These are phyloP conservation scores for Selene dorsalis DNA, from an alignment of 2,797 vertebrate species.

Conservation along the genomic window DNA sequence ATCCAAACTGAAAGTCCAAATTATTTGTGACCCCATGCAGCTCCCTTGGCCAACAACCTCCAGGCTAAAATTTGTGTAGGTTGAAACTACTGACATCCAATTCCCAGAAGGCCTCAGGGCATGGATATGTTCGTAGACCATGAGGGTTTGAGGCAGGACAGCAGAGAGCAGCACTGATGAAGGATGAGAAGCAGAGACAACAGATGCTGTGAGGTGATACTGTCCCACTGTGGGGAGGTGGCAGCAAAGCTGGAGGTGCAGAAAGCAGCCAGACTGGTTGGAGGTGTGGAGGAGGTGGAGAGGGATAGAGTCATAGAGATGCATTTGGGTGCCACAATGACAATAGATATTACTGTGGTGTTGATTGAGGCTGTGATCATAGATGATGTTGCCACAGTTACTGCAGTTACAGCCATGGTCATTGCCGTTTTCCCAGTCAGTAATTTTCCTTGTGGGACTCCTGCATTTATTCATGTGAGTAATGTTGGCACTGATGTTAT, in stretches of 20 bases:
- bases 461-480: background rate
- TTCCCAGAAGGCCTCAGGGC: conserved; percentile 28
- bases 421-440: background rate
- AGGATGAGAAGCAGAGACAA: conserved; percentile 36
- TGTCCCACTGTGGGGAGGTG: conserved; percentile 38
- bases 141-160: conserved; percentile 20
- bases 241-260: conserved; percentile 37
- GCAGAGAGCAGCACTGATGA: conserved; percentile 23
- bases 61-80: conserved; percentile 42
- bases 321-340: background rate
- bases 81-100: conserved; percentile 41
- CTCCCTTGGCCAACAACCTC: conserved; percentile 25
- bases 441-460: background rate
- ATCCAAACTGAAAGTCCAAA: conserved; percentile 54
- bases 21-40: conserved; percentile 19
- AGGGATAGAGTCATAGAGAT: background rate
- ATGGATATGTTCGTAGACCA: conserved; percentile 46
- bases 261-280: conserved; percentile 47
- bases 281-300: conserved; percentile 30
- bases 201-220: conserved; percentile 29
- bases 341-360: conserved; percentile 8
- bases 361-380: background rate
- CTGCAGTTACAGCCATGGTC: background rate
- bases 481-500: background rate
- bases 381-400: conserved; percentile 4